phyloP scores from a whole-genome alignment of 1,140 invertebrate species.

The Aporrectodea caliginosa region DNA sequence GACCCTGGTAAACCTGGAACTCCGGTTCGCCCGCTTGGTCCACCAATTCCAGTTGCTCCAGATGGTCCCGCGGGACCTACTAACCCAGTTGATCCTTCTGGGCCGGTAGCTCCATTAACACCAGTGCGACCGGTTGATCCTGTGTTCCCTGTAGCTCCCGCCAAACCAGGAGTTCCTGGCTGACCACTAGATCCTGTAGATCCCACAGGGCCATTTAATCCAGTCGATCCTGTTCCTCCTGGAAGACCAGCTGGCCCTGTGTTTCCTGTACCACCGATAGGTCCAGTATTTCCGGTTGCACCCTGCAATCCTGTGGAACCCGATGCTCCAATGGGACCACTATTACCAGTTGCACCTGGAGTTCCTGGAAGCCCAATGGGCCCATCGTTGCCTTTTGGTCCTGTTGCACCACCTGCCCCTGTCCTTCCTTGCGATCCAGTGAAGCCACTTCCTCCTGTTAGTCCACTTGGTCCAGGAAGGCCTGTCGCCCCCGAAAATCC shows the following conservation, averaged over 20 bases:
- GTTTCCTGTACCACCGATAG: constrained; percentile 62
- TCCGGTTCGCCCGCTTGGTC: constrained; percentile 9
- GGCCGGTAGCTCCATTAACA: constrained; percentile 7
- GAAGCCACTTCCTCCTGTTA: not conserved
- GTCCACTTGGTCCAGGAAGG: not conserved
- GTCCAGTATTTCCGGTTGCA: constrained; percentile 61
- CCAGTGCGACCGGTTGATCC: constrained; percentile 66
- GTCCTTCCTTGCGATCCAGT: not conserved
- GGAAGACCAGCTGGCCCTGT: constrained; percentile 71
- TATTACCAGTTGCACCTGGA: not conserved
- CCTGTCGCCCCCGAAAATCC: not conserved
- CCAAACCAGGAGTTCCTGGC: not conserved
- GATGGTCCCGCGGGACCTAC: not conserved
- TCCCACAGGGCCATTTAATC: constrained; percentile 62
- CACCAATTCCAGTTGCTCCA: not conserved
- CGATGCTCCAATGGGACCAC: not conserved
- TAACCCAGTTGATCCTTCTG: constrained; percentile 11
- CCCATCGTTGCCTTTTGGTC: not conserved
- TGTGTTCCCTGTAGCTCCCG: constrained; percentile 62
- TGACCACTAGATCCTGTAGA: constrained; percentile 65
- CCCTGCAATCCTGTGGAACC: constrained; percentile 58
- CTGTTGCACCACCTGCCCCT: not conserved
- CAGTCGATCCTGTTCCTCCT: constrained; percentile 74
- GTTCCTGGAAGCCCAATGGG: not conserved
- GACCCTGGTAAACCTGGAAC: not conserved